Percentiles rank a stretch among this genome's conserved stretches.
phyloP scores from a whole-genome alignment of 2,888 invertebrate genomes.

The Platerodrilus igneus region DNA sequence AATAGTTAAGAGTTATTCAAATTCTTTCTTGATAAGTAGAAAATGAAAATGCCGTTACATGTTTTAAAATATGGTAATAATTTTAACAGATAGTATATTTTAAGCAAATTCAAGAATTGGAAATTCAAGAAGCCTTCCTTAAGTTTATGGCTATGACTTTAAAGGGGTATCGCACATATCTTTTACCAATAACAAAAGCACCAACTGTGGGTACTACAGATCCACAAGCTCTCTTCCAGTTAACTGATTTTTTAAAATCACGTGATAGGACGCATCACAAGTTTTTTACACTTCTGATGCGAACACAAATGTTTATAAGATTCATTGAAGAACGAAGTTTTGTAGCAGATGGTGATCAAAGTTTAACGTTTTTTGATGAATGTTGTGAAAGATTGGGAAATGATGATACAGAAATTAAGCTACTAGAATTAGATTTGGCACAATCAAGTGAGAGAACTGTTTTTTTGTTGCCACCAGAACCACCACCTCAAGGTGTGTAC shows the following conservation, averaged over 20 bases:
- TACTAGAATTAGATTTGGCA: slow-evolving; percentile 78
- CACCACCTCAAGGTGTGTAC: slow-evolving; percentile 43
- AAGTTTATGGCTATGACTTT: slow-evolving; percentile 91
- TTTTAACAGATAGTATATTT: slow-evolving; percentile 27
- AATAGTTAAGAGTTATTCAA: too few relatives aligned
- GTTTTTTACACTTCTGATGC: slow-evolving; percentile 84
- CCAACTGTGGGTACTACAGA: slow-evolving; percentile 94
- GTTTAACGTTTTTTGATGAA: slow-evolving; percentile 95
- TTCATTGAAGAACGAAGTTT: slow-evolving; percentile 99
- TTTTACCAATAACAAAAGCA: slow-evolving; percentile 89
- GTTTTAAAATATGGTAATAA: too few relatives aligned
- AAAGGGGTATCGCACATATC: slow-evolving; percentile 81
- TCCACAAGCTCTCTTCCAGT: slow-evolving; percentile 90
- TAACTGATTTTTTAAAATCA: slow-evolving; percentile 82
- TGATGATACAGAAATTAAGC: slow-evolving; percentile 56
- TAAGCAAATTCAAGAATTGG: slow-evolving; percentile 80
- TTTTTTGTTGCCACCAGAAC: slow-evolving; percentile 91
- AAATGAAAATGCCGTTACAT: too few relatives aligned
- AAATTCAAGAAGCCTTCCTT: slow-evolving; percentile 96
- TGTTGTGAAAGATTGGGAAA: slow-evolving; percentile 76
- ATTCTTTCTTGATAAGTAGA: too few relatives aligned
- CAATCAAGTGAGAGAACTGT: slow-evolving; percentile 87
- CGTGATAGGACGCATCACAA: slow-evolving; percentile 85
- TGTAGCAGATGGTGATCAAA: slow-evolving; percentile 95
- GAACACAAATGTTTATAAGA: slow-evolving; percentile 95